These are phyloP conservation scores for Temnopleurus reevesii DNA, from an alignment of 53 echinoderm and acorn worm species.

Conservation along the genomic window DNA sequence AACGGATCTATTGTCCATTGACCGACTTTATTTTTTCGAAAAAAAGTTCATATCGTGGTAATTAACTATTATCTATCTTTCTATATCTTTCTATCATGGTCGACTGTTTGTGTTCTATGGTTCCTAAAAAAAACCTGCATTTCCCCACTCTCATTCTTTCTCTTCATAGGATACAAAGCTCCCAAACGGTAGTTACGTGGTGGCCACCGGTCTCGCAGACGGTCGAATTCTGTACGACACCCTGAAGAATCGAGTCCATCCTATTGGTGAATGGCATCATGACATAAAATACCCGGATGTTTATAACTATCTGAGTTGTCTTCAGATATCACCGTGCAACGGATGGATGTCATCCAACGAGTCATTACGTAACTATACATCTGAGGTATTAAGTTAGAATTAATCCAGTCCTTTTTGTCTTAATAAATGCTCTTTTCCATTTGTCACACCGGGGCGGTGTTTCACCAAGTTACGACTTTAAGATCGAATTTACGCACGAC, in stretches of 20 bases:
- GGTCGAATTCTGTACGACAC: constrained; percentile 74
- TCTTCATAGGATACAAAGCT: constrained; percentile 66
- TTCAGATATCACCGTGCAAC: constrained; percentile 74
- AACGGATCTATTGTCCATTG: too few species aligned
- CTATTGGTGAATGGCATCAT: constrained; percentile 63
- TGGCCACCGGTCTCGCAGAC: constrained; percentile 70
- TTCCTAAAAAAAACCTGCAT: too few species aligned
- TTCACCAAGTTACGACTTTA: too few species aligned
- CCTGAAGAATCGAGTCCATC: constrained; percentile 67
- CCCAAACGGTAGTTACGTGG: constrained; percentile 75
- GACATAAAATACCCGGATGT: constrained; percentile 71
- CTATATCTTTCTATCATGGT: too few species aligned
- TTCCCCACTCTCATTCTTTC: not conserved
- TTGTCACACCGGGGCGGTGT: too few species aligned
- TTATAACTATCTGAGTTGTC: constrained; percentile 70
- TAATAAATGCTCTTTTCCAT: too few species aligned
- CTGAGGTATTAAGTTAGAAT: constrained; percentile 73
- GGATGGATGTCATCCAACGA: constrained; percentile 83
- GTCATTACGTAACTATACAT: constrained; percentile 75
- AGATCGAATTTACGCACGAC: too few species aligned
- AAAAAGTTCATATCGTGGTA: too few species aligned
- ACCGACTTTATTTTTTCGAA: too few species aligned
- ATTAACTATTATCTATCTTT: too few species aligned
- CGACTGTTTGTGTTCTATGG: too few species aligned
- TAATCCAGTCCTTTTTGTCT: too few species aligned